Base-by-base conservation (phyloP, 2,888 invertebrate genomes). In the Thyatira batis region DNA sequence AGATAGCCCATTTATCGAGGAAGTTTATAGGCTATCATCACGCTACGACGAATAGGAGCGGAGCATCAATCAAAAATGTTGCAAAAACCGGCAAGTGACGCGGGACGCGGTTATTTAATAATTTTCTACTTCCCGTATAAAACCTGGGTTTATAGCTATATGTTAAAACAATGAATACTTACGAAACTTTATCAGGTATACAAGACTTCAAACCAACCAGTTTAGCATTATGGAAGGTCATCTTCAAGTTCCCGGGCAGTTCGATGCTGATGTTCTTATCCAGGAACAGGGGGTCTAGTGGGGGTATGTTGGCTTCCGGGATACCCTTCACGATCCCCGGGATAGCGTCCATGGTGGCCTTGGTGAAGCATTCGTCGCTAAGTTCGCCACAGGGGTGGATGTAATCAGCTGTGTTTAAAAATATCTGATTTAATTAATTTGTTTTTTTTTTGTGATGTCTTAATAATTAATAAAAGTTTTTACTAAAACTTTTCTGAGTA, bases 161-260 rank as follows among this genome's bases (percentile, higher is more conserved):
- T n/a, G 4, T 11, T 10, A 13, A 20, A 28, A 45, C 46, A 44
- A 23, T 39, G 33, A 6, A 28, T 63, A 89, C 91, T 89, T 72
- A 91, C 91, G 89, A 89, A 17, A 91, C 91, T 76, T 89, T 90
- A 63, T 87, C 84, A 6, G 91, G 90, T 10, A 85, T 63, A 55
- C 91, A 91, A 0, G 84, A 82, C 49, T 89, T 84, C 2, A 92
- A 60, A 1, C 91, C 91, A 6, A 75, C 70, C 10, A 91, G 71
- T 60, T 82, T 87, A 0, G 90, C 90, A 50, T 92, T 88, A 51
- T 90, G 89, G 73, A 92, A 92, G 21, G 90, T 90, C 87, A 92
- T 87, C 69, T 82, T 86, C 46, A 92, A 71, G 54, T 90, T 89
- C 6, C 91, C 91, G 0, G 91, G 91, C 0, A 91, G 76, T 3